Evolutionary conservation across 1,140 invertebrate species (phyloP), one percentile per base, ranked within the genome.

Genomic region (Macrocentrus cingulum): DNA sequence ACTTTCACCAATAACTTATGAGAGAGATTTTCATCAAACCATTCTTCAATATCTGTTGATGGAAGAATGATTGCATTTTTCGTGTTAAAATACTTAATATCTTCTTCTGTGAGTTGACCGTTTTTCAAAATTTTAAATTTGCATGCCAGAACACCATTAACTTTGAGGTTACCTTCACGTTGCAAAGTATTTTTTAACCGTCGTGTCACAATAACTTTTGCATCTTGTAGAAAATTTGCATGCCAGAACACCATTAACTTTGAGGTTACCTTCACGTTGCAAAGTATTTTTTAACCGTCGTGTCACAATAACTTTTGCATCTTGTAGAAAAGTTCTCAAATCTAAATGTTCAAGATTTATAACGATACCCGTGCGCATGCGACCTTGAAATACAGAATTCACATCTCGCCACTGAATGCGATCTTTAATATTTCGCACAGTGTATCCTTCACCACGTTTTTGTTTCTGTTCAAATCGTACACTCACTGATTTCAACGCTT

Each of bases 291-390:
- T 61, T 2, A 64, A 42, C 39, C 51, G 37, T 3, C 20, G 8
- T 8, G 23, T 37, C 36, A 51, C 44, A 2, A 57, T 18, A 15
- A 25, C 23, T 59, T 59, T 60, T 2, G 54, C 56, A 63, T 67
- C 61, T 1, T 61, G 20, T 1, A 65, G 39, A 51, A 63, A 67
- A 3, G 20, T 13, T 4, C 13, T 16, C 8, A 65, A 49, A 58
- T 67, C 61, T 37, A 49, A 60, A 34, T 67, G 63, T 7, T 8
- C 11, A 9, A 65, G 19, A 55, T 65, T 65, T 13, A 56, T 22
- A 6, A 67, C 39, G 15, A 42, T n/a, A 15, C 36, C 66, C 22
- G 59, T 59, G 32, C 56, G 19, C 20, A 66, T 59, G 11, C 59
- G 19, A 36, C 22, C 36, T 1, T 57, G 11, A 20, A 66, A 64